Evolutionary conservation across 2,113 vertebrate species (phyloP), one percentile per base, ranked within the genome.

Genomic region (Rhinopomastus cyanomelas): DNA sequence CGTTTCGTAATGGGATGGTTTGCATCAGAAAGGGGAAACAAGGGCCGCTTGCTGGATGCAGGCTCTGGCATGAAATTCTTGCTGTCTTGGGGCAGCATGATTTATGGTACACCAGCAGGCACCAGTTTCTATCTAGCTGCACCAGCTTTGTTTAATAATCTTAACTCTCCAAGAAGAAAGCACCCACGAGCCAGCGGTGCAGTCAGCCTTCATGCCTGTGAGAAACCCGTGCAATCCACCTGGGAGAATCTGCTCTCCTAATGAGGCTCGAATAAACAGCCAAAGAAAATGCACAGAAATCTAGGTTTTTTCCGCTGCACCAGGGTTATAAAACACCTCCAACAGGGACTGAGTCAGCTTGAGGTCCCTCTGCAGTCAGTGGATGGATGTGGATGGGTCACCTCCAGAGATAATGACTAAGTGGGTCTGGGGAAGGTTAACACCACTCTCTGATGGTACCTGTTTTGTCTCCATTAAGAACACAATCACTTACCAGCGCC

Each of bases 111-210:
- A 6, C 15, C 26, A 73, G 68, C 75, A 77, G 64, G 42, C 48
- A 27, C 26, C 1, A 1, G 61, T 51, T 81, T 69, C 2, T 90
- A 91, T 93, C 94, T 84, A 75, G 46, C 69, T 61, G 46, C 3
- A 73, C 80, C 83, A 94, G 86, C 80, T 79, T 86, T 72, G 80
- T 75, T 68, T 72, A 79, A 81, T 66, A 78, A 57, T 55, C 27
- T 78, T 26, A 11, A 16, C 37, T 23, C 6, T 52, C 46, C 12
- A 44, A 48, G 18, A 48, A 22, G n/a, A 20, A 49, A 84, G 37
- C 37, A 49, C 30, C 48, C 69, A 49, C 16, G 23, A 29, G 39
- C 17, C 30, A 48, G 48, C 1, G 9, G 39, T 42, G 44, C 57
- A 56, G 37, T 36, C 76, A 78, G 55, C 44, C 9, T n/a, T 74